Conservation (phyloP, 2,888 invertebrate genomes). For the Mesoligia furuncula region DNA sequence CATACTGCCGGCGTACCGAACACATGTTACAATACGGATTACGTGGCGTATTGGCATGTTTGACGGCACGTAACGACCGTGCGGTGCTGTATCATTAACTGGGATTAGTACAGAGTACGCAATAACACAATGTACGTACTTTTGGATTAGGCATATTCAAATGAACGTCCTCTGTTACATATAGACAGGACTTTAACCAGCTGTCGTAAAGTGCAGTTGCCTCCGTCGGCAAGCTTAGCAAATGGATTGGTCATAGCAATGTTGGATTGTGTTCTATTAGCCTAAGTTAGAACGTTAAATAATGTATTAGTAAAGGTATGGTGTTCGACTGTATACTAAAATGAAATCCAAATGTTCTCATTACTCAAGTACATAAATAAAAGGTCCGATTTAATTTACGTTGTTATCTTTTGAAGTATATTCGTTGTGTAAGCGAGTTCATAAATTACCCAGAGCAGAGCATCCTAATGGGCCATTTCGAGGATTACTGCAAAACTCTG, state of each 20-base stretch:
- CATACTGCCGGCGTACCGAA: slow-evolving; percentile 4
- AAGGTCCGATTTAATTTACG: slow-evolving; percentile 20
- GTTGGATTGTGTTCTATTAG: neutral
- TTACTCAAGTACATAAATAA: slow-evolving; percentile 20
- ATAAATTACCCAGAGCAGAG: slow-evolving; percentile 38
- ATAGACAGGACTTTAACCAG: neutral
- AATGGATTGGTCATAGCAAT: neutral
- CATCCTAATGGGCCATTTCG: slow-evolving; percentile 45
- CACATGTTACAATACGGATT: slow-evolving; percentile 37
- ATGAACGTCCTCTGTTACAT: neutral
- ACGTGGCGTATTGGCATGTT: slow-evolving; percentile 46
- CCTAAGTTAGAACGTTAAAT: neutral
- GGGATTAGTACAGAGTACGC: neutral
- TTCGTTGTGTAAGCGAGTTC: slow-evolving; percentile 26
- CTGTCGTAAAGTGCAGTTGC: no score
- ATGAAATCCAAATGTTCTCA: slow-evolving; percentile 2
- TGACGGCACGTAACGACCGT: slow-evolving; percentile 4
- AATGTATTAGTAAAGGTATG: neutral
- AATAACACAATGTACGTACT: neutral
- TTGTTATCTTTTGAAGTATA: slow-evolving; percentile 17
- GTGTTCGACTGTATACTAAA: neutral
- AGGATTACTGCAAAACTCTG: slow-evolving; percentile 30
- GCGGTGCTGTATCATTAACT: slow-evolving; percentile 8
- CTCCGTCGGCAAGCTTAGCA: neutral
- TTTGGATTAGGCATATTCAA: neutral